Conservation (phyloP, 2,888 invertebrate species). For the Macroteleia sp. region DNA sequence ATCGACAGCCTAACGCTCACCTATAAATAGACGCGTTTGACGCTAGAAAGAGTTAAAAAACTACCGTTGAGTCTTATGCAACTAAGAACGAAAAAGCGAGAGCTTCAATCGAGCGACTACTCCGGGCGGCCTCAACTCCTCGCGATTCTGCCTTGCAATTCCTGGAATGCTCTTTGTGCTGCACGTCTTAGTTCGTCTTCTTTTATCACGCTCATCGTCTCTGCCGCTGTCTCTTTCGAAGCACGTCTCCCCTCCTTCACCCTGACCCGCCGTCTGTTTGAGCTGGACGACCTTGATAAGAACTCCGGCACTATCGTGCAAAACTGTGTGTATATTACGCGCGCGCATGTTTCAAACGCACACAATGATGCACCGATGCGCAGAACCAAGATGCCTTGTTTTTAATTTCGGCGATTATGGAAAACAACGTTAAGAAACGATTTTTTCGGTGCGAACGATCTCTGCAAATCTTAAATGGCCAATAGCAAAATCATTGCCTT, state of each 20-base stretch:
- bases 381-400: constrained; percentile 26
- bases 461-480: no score
- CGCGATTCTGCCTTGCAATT: constrained; percentile 67
- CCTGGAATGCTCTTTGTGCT: constrained; percentile 81
- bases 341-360: constrained; percentile 9
- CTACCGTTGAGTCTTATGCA: constrained; percentile 81
- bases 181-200: constrained; percentile 65
- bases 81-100: constrained; percentile 67
- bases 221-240: no score
- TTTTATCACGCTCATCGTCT: no score
- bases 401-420: constrained; percentile 51
- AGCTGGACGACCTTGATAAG: constrained; percentile 74
- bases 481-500: no score
- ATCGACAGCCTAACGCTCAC: constrained; percentile 19
- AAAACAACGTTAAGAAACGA: no score
- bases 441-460: no score
- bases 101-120: constrained; percentile 43
- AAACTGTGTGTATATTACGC: constrained; percentile 37
- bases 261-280: constrained; percentile 44
- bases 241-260: constrained; percentile 17
- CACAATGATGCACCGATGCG: not conserved
- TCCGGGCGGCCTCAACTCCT: constrained; percentile 50
- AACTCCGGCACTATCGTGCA: constrained; percentile 57
- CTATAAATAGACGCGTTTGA: constrained; percentile 53
- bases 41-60: constrained; percentile 71